These are phyloP conservation scores for Labeo rohita DNA, from an alignment of 2,113 vertebrate genomes.

Conservation along the genomic window DNA sequence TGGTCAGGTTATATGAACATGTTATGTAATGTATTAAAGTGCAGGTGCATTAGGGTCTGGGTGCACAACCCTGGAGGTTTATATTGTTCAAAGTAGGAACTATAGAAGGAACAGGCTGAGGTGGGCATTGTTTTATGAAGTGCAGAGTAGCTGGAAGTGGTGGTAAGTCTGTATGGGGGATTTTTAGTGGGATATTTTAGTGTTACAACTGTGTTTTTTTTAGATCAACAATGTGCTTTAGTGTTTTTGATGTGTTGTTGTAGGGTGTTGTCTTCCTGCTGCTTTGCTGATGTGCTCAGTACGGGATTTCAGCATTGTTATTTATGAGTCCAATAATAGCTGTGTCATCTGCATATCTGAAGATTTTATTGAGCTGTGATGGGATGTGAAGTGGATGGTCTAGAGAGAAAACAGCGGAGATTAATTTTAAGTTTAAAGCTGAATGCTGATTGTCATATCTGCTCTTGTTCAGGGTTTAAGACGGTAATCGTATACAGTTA, in stretches of 20 bases:
- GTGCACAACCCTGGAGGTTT: neutral
- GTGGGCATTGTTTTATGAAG: neutral
- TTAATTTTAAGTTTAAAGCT: neutral
- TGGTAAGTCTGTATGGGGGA: neutral
- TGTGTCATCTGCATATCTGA: neutral
- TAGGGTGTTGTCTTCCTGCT: neutral
- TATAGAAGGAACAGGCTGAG: neutral
- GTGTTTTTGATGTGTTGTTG: neutral
- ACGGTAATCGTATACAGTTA: neutral
- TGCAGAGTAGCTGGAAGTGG: neutral
- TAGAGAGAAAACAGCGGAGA: neutral
- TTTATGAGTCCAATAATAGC: neutral
- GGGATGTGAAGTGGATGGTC: neutral
- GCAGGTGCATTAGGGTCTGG: neutral
- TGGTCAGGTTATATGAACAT: neutral
- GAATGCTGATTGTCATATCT: neutral
- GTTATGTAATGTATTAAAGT: neutral
- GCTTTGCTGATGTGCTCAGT: neutral
- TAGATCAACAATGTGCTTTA: neutral
- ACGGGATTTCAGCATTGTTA: neutral
- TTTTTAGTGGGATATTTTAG: neutral
- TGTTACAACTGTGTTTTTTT: neutral
- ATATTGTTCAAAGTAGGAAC: too few relatives aligned
- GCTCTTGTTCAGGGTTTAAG: neutral
- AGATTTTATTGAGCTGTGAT: neutral